These are phyloP conservation scores for Gnatocerus cornutus DNA, from an alignment of 2,888 invertebrate species.

Conservation along the genomic window DNA sequence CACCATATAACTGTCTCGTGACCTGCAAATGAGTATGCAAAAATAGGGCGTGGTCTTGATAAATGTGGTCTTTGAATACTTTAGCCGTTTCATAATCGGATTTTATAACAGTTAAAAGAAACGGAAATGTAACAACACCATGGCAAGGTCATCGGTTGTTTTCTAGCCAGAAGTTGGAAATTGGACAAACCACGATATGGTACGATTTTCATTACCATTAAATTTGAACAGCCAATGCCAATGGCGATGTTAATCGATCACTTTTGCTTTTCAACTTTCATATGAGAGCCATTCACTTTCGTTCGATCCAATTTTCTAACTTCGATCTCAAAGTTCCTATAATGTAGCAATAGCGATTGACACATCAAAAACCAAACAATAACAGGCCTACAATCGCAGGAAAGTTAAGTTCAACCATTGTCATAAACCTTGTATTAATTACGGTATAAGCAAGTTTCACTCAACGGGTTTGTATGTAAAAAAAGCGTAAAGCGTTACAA, in stretches of 20 bases:
- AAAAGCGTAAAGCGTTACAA: constrained; percentile 45
- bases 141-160: constrained; percentile 37
- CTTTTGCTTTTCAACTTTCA: constrained; percentile 45
- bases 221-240: constrained; percentile 36
- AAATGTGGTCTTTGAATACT: constrained; percentile 44
- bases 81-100: constrained; percentile 46
- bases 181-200: background rate
- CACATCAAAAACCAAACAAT: constrained; percentile 16
- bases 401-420: constrained; percentile 45
- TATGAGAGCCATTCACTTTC: constrained; percentile 9
- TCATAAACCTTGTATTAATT: constrained; percentile 45
- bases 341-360: constrained; percentile 19
- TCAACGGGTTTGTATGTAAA: constrained; percentile 39
- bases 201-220: constrained; percentile 30
- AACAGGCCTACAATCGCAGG: constrained; percentile 19
- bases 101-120: constrained; percentile 49
- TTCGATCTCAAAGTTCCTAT: constrained; percentile 6
- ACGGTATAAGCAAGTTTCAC: constrained; percentile 46
- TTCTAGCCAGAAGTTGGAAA: constrained; percentile 20
- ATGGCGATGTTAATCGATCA: constrained; percentile 39
- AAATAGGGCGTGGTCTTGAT: constrained; percentile 45
- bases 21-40: constrained; percentile 44
- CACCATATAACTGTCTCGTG: constrained; percentile 38
- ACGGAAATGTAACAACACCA: constrained; percentile 48
- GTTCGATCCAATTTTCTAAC: constrained; percentile 20